Percentiles rank a stretch among this genome's conserved stretches.
phyloP scores from a whole-genome alignment of 2,113 vertebrate genomes.

The Crotalus helleri region DNA sequence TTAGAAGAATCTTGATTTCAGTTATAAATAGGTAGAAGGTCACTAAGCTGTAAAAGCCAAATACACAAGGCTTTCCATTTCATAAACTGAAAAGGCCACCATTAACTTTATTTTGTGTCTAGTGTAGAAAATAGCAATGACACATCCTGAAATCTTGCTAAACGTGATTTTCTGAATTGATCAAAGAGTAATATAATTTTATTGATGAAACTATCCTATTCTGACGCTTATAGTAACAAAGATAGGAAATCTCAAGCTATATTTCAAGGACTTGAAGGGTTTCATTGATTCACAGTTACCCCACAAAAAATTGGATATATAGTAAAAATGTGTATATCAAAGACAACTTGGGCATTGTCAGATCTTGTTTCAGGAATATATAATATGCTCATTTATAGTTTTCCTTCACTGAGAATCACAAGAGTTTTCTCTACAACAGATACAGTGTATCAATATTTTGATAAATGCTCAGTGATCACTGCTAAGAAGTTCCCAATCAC shows the following conservation, averaged over 20 bases:
- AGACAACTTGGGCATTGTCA: background rate
- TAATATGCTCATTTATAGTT: background rate
- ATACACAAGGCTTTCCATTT: background rate
- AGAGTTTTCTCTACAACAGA: background rate
- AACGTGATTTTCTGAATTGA: background rate
- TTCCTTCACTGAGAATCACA: background rate
- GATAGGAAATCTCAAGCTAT: background rate
- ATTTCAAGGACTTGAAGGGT: background rate
- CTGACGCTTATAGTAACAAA: background rate
- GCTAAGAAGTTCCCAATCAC: background rate
- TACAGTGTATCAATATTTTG: background rate
- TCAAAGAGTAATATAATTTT: background rate
- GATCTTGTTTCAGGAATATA: background rate
- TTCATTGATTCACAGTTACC: background rate
- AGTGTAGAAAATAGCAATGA: background rate
- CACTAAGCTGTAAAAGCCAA: slow-evolving; percentile 18
- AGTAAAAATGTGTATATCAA: background rate
- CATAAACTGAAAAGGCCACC: background rate
- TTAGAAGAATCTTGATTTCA: slow-evolving; percentile 33
- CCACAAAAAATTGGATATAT: background rate
- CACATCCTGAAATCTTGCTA: background rate
- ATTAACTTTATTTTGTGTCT: background rate
- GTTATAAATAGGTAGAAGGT: slow-evolving; percentile 23
- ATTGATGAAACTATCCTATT: background rate
- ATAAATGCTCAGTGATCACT: background rate